These are phyloP conservation scores for Tupaia tana DNA, from an alignment of 2,113 vertebrate genomes.

Conservation along the genomic window DNA sequence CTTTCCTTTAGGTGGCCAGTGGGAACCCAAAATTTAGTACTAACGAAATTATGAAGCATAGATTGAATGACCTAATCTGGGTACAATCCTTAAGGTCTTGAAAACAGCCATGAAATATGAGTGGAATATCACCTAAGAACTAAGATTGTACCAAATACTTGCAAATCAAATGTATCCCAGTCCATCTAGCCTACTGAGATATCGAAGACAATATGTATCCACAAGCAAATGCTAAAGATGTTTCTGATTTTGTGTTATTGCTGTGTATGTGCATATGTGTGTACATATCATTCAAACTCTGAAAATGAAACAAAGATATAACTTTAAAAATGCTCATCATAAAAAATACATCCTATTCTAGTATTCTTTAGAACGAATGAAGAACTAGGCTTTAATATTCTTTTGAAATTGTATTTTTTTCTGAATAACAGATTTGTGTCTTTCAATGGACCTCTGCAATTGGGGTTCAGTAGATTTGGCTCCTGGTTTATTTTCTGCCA, in stretches of 20 bases:
- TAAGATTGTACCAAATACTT: not conserved
- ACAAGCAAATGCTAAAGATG: not conserved
- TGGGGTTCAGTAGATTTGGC: not conserved
- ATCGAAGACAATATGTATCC: not conserved
- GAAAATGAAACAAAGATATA: not conserved
- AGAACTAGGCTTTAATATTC: not conserved
- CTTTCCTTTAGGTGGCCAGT: not conserved
- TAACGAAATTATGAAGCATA: not conserved
- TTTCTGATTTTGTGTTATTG: not conserved
- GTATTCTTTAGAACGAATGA: not conserved
- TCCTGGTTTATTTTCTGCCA: not conserved
- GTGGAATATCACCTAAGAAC: not conserved
- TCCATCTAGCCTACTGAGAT: not conserved
- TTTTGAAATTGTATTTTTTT: not conserved
- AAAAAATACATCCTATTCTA: not conserved
- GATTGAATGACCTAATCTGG: not conserved
- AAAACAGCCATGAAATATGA: not conserved
- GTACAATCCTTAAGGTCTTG: not conserved
- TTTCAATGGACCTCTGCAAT: not conserved
- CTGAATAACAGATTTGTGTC: not conserved
- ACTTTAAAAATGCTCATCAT: not conserved
- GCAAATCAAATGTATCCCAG: not conserved
- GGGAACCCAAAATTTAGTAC: not conserved
- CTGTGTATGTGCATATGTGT: too few relatives aligned
- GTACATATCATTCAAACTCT: too few relatives aligned